Percentiles rank a stretch among this genome's conserved stretches.
These are phyloP conservation scores for Ceratitis capitata DNA, from an alignment of 1,140 invertebrate genomes.

Conservation along the genomic window DNA sequence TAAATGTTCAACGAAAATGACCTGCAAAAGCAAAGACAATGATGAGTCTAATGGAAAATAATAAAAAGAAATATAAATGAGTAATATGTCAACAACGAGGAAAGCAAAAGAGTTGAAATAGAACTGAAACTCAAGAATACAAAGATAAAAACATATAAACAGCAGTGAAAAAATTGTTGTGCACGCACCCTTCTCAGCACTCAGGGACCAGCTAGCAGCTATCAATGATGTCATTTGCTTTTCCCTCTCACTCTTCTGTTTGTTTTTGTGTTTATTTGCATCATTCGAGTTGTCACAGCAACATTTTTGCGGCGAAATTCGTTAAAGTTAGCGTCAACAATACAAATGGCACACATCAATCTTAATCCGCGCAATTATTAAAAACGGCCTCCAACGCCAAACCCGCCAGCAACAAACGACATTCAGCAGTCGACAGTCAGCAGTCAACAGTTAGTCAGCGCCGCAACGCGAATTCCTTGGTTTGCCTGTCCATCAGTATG, in stretches of 20 bases:
- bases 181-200: neutral
- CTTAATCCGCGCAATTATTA: conserved; percentile 35
- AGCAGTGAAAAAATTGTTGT: neutral
- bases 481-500: too few relatives aligned
- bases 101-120: neutral
- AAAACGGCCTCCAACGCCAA: neutral
- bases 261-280: neutral
- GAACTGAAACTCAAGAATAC: neutral
- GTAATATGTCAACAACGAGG: neutral
- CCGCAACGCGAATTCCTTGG: too few relatives aligned
- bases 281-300: neutral
- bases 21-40: neutral
- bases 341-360: conserved; percentile 28
- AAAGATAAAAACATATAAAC: neutral
- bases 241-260: neutral
- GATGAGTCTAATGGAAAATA: neutral
- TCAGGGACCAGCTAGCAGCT: neutral
- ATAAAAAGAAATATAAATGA: neutral
- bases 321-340: conserved; percentile 21
- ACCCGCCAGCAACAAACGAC: too few relatives aligned
- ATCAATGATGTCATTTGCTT: neutral
- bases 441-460: neutral
- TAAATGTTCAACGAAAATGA: neutral
- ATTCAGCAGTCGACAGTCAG: neutral
- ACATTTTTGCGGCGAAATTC: neutral